Base-by-base conservation (phyloP, 2,113 vertebrate genomes). In the Paradoxurus hermaphroditus region DNA sequence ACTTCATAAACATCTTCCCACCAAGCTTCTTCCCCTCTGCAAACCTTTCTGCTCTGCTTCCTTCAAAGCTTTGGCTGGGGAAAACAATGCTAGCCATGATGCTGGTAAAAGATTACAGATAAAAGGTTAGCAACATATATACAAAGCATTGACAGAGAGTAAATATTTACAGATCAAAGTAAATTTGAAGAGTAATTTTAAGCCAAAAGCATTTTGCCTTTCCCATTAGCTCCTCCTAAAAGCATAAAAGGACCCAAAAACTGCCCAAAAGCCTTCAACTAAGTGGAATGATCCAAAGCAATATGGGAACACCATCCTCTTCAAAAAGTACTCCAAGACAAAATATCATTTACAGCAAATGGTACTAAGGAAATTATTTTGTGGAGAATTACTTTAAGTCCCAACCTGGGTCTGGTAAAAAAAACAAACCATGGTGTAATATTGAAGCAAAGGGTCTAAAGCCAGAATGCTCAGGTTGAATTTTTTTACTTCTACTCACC, bases 151-250 rank as follows among this genome's bases (percentile, higher is more conserved):
- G 31, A 23, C 92, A 86, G 56, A 29, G 14, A 77, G 83, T 27
- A 68, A 73, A 83, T 82, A 79, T 83, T 78, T 86, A 67, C 12
- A 93, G 83, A 86, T 95, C 63, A 90, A 88, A 94, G 87, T 90
- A 63, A 49, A 56, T 63, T 86, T 7, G 78, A 90, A 41, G 14
- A 29, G 62, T 86, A 86, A 93, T 92, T 97, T 95, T 59, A 86
- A 86, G 59, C 75, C 75, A 94, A 93, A 92, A 84, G 65, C 62
- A 62, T 56, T 90, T 75, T 86, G 39, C 79, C 79, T 97, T 95
- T 83, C 44, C 62, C 15, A 11, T n/a, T 51, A 44, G 29, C 72
- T 94, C 53, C 59, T 85, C 53, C 67, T 85, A n/a, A 98, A 93
- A 95, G 34, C 89, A 86, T 39, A 25, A 56, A 65, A 41, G 39